Evolutionary conservation across 2,888 invertebrate species (phyloP), one percentile per base, ranked within the genome.

Genomic region (Eueremaeus valkanovi): DNA sequence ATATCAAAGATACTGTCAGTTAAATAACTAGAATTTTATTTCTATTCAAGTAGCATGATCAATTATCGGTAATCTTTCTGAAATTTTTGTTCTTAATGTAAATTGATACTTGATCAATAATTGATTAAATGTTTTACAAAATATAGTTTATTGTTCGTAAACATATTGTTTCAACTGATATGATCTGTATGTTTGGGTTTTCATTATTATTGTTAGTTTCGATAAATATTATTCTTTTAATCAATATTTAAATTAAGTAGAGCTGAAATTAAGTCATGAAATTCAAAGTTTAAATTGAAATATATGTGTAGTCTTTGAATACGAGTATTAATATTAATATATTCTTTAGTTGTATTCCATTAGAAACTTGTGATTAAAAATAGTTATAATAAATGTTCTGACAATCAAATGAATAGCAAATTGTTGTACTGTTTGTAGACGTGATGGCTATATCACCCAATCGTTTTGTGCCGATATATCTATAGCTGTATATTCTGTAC

Each of bases 341-440:
- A 24, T 55, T 55, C n/a, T 24, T 21, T 55, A 5, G 29, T 27
- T n/a, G n/a, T n/a, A n/a, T n/a, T n/a, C n/a, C n/a, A n/a, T n/a
- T n/a, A n/a, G 29, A 27, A 27, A 21, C 13, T 58, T 27, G 29
- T 18, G 29, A 27, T 27, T 13, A 58, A 58, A 27, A 27, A 49
- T 18, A 11, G 16, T 9, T 13, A 27, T 18, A 27, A 58, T 27
- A 13, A 27, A 13, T 58, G 58, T 11, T 21, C 58, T n/a, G n/a
- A n/a, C 18, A 49, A 45, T 45, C 24, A 55, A 55, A 58, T 58
- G 58, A 58, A 58, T 58, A 58, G 58, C 58, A 58, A 27, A 21
- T 58, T 27, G n/a, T 63, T 63, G 63, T 63, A 63, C 63, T 63
- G 63, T 63, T 63, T 21, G 63, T 33, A 21, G 27, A 58, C n/a